Evolutionary conservation across 1,140 invertebrate species (phyloP).

Genomic region (Drosophila pseudoananassae): DNA sequence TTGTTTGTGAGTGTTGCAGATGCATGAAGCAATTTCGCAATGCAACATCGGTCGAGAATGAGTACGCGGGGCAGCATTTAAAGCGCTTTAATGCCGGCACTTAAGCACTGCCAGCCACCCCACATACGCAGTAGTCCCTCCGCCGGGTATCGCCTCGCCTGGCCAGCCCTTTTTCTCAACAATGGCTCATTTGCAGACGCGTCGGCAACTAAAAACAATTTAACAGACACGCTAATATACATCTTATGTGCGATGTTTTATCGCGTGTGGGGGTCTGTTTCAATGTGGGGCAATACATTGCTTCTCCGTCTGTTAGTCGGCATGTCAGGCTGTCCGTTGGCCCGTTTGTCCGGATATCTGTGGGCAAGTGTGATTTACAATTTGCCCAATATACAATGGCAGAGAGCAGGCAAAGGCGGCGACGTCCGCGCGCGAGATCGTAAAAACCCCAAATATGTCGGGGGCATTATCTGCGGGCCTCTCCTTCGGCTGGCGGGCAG

Average conservation of each 20-base stretch:
- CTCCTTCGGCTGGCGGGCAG: constrained; percentile 38
- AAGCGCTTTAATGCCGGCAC: constrained; percentile 66
- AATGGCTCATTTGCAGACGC: constrained; percentile 78
- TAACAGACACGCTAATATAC: constrained; percentile 71
- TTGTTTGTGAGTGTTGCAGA: constrained; percentile 17
- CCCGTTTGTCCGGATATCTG: constrained; percentile 24
- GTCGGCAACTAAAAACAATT: constrained; percentile 77
- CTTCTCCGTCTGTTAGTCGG: constrained; percentile 5
- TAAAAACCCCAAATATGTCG: constrained; percentile 72
- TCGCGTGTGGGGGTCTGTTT: constrained; percentile 16
- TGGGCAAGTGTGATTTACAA: constrained; percentile 73
- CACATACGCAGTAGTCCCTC: neutral
- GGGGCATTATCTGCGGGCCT: constrained; percentile 57
- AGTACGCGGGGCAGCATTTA: constrained; percentile 50
- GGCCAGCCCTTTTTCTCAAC: constrained; percentile 30
- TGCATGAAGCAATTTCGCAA: constrained; percentile 59
- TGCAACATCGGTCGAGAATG: constrained; percentile 40
- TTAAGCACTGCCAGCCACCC: constrained; percentile 22
- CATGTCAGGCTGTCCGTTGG: neutral
- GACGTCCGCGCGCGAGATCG: constrained; percentile 42
- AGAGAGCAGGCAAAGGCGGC: constrained; percentile 9
- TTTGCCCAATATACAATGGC: constrained; percentile 57
- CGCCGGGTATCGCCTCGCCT: neutral
- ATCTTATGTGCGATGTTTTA: constrained; percentile 54
- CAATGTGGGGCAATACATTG: constrained; percentile 42